Evolutionary conservation across 2,888 invertebrate genomes (phyloP).

Genomic region (Bruchidius siliquastri): DNA sequence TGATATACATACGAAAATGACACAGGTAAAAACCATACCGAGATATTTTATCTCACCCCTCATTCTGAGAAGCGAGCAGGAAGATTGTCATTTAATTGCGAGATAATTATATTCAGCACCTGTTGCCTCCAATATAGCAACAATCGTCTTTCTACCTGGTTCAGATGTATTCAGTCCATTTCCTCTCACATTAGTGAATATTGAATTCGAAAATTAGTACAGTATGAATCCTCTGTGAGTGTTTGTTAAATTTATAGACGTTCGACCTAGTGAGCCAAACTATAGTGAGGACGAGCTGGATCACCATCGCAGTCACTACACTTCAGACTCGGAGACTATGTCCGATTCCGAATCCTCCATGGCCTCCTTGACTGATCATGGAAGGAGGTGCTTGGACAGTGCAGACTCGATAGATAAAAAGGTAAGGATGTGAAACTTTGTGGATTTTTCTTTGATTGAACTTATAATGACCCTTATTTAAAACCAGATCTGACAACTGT

Average conservation of each 20-base stretch:
- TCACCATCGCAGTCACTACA: conserved; percentile 35
- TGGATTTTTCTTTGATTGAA: too few relatives aligned
- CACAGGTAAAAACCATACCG: not conserved
- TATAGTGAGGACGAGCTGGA: conserved; percentile 55
- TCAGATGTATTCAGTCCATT: not conserved
- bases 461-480: too few relatives aligned
- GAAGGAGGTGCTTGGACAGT: conserved; percentile 4
- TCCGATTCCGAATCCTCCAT: conserved; percentile 57
- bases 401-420: not conserved
- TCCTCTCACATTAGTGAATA: not conserved
- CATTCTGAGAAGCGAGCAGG: not conserved
- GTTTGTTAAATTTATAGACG: conserved; percentile 36
- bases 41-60: not conserved
- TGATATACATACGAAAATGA: not conserved
- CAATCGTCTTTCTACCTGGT: not conserved
- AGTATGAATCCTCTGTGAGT: too few relatives aligned
- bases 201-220: not conserved
- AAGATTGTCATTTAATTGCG: not conserved
- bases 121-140: not conserved
- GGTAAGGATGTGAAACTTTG: not conserved
- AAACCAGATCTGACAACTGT: too few relatives aligned
- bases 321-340: conserved; percentile 56
- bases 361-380: conserved; percentile 49
- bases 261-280: conserved; percentile 44
- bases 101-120: not conserved